A percentile compares a stretch with the other conserved stretches of the same genome.
These are phyloP conservation scores for Geotrypetes seraphini DNA, from an alignment of 2,797 vertebrate genomes.

Conservation along the genomic window DNA sequence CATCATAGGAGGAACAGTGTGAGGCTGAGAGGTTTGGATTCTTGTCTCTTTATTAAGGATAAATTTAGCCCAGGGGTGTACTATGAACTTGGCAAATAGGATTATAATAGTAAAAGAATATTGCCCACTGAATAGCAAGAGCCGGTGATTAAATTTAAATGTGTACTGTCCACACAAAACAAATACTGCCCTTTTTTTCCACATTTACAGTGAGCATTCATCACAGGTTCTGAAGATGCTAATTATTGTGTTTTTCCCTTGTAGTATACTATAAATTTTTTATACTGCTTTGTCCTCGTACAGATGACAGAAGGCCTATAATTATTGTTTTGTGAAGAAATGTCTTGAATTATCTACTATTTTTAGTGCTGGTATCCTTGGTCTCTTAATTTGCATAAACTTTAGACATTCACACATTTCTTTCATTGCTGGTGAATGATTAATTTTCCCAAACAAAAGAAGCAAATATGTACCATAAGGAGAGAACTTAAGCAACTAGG, in stretches of 20 bases:
- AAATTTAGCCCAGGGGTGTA: constrained; percentile 71
- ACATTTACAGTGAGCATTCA: constrained; percentile 66
- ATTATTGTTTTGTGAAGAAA: constrained; percentile 57
- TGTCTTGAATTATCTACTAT: constrained; percentile 65
- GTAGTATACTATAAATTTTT: constrained; percentile 64
- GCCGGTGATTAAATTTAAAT: constrained; percentile 76
- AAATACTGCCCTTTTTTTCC: constrained; percentile 44
- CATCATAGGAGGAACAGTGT: too few relatives aligned
- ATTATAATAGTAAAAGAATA: constrained; percentile 61
- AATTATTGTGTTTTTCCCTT: constrained; percentile 69
- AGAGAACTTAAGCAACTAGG: constrained; percentile 49
- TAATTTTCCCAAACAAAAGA: constrained; percentile 59
- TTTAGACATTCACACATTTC: constrained; percentile 68
- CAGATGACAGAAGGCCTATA: constrained; percentile 52
- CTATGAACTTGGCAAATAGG: constrained; percentile 64
- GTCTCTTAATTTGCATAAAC: constrained; percentile 66
- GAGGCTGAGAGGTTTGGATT: constrained; percentile 39
- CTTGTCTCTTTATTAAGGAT: constrained; percentile 71
- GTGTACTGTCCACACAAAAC: constrained; percentile 63
- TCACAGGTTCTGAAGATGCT: constrained; percentile 58
- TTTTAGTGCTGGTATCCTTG: constrained; percentile 52
- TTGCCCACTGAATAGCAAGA: constrained; percentile 65
- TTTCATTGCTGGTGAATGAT: constrained; percentile 53
- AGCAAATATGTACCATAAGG: constrained; percentile 34
- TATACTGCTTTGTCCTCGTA: constrained; percentile 58